Conservation (phyloP, 1,140 invertebrate species). For the Neotoxoptera formosana region DNA sequence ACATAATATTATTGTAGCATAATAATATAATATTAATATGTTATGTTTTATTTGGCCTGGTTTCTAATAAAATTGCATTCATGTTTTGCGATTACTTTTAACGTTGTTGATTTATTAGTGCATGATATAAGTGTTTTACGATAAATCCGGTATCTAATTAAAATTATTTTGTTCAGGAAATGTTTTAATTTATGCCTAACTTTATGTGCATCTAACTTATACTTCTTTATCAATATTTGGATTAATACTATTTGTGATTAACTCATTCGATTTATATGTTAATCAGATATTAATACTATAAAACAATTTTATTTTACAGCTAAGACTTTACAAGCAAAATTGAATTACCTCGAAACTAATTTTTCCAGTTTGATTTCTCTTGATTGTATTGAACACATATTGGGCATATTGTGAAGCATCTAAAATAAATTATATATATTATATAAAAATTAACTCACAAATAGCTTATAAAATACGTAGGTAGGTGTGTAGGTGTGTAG, state of each 20-base stretch:
- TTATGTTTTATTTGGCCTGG: not conserved
- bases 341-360: constrained; percentile 86
- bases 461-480: not conserved
- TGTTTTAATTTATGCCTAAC: not conserved
- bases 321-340: not conserved
- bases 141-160: not conserved
- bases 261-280: not conserved
- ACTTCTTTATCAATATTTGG: not conserved
- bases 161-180: not conserved
- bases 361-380: constrained; percentile 83
- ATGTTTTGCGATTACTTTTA: not conserved
- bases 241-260: not conserved
- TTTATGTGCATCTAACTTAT: not conserved
- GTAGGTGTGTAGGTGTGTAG: no score
- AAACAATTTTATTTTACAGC: not conserved
- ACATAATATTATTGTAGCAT: not conserved
- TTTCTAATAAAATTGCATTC: not conserved
- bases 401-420: constrained; percentile 90
- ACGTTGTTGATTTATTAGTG: not conserved
- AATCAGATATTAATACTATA: not conserved
- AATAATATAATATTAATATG: not conserved
- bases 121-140: not conserved
- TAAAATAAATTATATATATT: constrained; percentile 66
- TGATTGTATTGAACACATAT: constrained; percentile 92
- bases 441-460: not conserved